A percentile compares a stretch with the other conserved stretches of the same genome.
Evolutionary conservation across 2,888 invertebrate species (phyloP).

Genomic region (Panopea generosa): DNA sequence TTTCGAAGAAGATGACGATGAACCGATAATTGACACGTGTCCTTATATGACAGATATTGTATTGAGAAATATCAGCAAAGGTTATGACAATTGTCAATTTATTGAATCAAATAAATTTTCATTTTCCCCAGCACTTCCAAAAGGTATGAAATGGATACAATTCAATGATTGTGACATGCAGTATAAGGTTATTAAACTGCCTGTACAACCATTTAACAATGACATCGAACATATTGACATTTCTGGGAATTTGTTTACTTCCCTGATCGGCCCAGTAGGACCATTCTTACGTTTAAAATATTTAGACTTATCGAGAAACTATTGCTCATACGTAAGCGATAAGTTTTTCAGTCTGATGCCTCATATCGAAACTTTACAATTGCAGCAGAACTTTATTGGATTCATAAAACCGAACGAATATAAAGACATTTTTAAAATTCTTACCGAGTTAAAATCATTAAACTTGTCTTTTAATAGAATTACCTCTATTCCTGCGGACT

Average conservation of each 20-base stretch:
- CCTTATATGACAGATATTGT: slow-evolving; percentile 18
- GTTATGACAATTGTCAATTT: slow-evolving; percentile 6
- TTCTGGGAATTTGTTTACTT: slow-evolving; percentile 25
- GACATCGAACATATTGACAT: slow-evolving; percentile 27
- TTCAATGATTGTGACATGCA: slow-evolving; percentile 12
- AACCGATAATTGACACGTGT: neutral
- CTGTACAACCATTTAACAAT: neutral
- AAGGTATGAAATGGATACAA: slow-evolving; percentile 3
- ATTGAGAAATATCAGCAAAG: slow-evolving; percentile 11
- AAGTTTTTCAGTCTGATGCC: slow-evolving; percentile 6
- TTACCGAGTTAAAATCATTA: slow-evolving; percentile 22
- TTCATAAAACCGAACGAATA: neutral
- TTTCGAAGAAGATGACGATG: neutral
- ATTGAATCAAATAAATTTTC: neutral
- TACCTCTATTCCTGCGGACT: neutral
- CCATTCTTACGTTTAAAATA: slow-evolving; percentile 18
- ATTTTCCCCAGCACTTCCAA: neutral
- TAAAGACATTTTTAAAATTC: slow-evolving; percentile 16
- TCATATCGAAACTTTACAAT: slow-evolving; percentile 17
- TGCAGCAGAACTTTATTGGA: slow-evolving; percentile 38
- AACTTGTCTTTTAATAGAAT: slow-evolving; percentile 31
- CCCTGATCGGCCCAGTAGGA: slow-evolving; percentile 20
- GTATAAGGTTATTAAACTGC: slow-evolving; percentile 4
- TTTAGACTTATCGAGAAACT: slow-evolving; percentile 37
- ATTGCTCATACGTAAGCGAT: slow-evolving; percentile 7